These are phyloP conservation scores for Drosophila kikkawai DNA, from an alignment of 1,140 invertebrate genomes.

Conservation along the genomic window DNA sequence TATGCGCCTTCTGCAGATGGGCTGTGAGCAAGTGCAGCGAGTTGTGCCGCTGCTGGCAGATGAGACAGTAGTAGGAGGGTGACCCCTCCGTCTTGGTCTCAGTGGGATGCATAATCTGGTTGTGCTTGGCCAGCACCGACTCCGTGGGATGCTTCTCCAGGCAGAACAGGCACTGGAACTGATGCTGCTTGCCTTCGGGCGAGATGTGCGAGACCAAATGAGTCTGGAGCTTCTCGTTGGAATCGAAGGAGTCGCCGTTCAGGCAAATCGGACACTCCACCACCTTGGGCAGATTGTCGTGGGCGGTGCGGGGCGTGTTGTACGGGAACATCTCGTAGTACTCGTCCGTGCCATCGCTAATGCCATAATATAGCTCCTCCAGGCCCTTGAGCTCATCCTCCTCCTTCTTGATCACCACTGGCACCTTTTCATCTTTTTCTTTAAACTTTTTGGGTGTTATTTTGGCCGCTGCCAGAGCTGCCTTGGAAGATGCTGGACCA, in stretches of 20 bases:
- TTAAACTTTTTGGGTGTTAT: slow-evolving; percentile 43
- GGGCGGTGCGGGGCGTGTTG: slow-evolving; percentile 57
- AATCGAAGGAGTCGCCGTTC: slow-evolving; percentile 85
- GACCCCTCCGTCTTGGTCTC: slow-evolving; percentile 87
- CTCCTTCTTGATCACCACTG: slow-evolving; percentile 71
- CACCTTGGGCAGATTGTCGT: slow-evolving; percentile 43
- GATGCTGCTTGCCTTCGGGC: slow-evolving; percentile 80
- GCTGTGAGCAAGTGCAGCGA: slow-evolving; percentile 88
- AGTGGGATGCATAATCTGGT: slow-evolving; percentile 86
- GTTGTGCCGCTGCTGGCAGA: slow-evolving; percentile 88
- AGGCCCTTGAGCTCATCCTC: slow-evolving; percentile 78
- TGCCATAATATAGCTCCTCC: slow-evolving; percentile 81
- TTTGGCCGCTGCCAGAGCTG: neutral
- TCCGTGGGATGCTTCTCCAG: slow-evolving; percentile 85
- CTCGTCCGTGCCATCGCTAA: slow-evolving; percentile 71
- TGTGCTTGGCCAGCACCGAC: slow-evolving; percentile 86
- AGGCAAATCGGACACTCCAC: slow-evolving; percentile 87
- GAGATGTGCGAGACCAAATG: slow-evolving; percentile 90
- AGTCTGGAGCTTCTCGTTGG: slow-evolving; percentile 88
- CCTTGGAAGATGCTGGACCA: slow-evolving; percentile 19
- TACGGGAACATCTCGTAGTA: slow-evolving; percentile 75
- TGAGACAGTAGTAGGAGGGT: slow-evolving; percentile 88
- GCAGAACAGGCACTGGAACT: slow-evolving; percentile 87
- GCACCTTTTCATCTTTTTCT: slow-evolving; percentile 55
- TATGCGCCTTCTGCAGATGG: slow-evolving; percentile 91